Evolutionary conservation across 1,140 invertebrate species (phyloP), one percentile per base, ranked within the genome.

Genomic region (Bombus superbus): DNA sequence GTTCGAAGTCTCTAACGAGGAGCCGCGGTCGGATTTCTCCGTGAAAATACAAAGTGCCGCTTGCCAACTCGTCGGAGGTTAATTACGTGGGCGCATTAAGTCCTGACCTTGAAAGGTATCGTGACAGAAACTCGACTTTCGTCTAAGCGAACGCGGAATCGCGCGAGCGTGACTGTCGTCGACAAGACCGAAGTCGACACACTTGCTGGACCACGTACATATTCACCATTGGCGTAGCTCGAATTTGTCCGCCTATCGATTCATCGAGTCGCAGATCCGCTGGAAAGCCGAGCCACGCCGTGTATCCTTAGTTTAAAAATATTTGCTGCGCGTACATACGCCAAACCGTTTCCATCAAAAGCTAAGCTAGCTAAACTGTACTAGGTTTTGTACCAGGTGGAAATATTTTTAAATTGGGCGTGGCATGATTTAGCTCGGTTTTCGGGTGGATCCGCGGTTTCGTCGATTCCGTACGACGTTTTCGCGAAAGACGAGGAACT

Each of bases 1-100:
- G 57, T 28, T 32, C n/a, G 40, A 42, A n/a, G 32, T 13, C 25
- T 78, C 66, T 79, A 84, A 84, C 76, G 76, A 84, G 76, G 35
- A 71, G 32, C 71, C 53, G 28, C 44, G 42, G 11, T 18, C 15
- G 32, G 35, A 81, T 81, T 81, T 81, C 79, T 57, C 68, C 68
- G 44, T 8, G 68, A 72, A 81, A 71, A 80, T 47, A 80, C 35
- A 22, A 40, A 81, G 35, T 59, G 13, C 68, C 44, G 79, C 11
- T 18, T 28, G 77, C 3, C 10, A 69, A 53, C 64, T 57, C n/a
- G 44, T 69, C 25, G 38, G 32, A 81, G 44, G 66, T 81, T 71
- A 80, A 80, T 80, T 80, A 80, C 42, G 42, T 35, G 78, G 44
- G 66, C 13, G 42, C 64, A n/a, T 69, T 47, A 40, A 69, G 35